phyloP scores from a whole-genome alignment of 2,113 vertebrate genomes.

The Uropsilus gracilis region DNA sequence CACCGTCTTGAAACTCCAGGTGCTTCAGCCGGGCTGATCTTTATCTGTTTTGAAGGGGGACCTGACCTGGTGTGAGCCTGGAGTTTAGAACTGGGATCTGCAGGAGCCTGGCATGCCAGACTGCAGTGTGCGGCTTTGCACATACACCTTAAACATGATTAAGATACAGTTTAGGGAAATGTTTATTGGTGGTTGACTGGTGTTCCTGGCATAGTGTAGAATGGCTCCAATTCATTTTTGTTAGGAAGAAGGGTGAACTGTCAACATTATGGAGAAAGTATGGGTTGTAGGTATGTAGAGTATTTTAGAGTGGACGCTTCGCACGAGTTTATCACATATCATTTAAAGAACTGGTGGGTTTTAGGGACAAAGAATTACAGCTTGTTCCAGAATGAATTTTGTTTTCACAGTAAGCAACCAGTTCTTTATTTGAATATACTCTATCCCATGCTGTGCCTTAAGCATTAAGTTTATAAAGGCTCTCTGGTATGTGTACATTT shows the following conservation, averaged over 20 bases:
- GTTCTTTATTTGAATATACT: not conserved
- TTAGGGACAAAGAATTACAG: not conserved
- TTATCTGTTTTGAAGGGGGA: not conserved
- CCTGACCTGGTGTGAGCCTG: not conserved
- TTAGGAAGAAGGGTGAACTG: not conserved
- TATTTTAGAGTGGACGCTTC: not conserved
- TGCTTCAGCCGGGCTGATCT: not conserved
- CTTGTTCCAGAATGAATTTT: slow-evolving; percentile 34
- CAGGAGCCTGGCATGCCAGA: accelerated
- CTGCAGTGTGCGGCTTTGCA: not conserved
- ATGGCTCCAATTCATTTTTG: not conserved
- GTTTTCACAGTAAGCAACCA: not conserved
- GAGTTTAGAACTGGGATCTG: not conserved
- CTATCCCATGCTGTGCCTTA: not conserved
- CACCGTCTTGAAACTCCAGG: not conserved
- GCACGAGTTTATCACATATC: not conserved
- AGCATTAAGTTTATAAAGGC: not conserved
- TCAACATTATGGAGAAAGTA: not conserved
- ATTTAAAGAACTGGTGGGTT: not conserved
- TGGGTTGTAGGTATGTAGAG: not conserved
- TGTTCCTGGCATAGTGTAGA: not conserved
- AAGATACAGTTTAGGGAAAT: not conserved
- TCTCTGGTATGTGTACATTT: not conserved
- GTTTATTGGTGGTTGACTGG: not conserved
- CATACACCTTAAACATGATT: not conserved